These are phyloP conservation scores for Tricholaema leucomelas DNA, from an alignment of 2,113 vertebrate species.

Conservation along the genomic window DNA sequence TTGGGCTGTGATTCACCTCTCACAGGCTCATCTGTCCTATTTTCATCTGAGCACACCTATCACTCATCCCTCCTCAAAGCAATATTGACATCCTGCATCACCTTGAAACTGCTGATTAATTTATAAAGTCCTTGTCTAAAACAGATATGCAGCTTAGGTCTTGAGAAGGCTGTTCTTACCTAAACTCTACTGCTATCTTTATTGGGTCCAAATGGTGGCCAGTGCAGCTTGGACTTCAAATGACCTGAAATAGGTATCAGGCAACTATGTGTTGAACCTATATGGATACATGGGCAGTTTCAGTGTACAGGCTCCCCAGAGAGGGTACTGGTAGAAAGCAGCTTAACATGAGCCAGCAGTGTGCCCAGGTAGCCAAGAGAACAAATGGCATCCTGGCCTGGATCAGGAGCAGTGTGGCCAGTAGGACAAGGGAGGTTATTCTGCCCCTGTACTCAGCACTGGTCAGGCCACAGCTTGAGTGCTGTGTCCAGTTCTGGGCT, in stretches of 20 bases:
- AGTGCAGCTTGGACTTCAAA: background rate
- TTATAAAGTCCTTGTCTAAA: background rate
- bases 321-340: too few species aligned
- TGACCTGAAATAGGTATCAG: background rate
- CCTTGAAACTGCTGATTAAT: background rate
- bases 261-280: accelerated
- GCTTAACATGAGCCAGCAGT: too few species aligned
- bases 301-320: too few species aligned
- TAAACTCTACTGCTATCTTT: background rate
- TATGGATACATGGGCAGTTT: too few species aligned
- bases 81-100: too few species aligned
- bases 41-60: background rate
- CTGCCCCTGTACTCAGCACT: too few species aligned
- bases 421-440: too few species aligned
- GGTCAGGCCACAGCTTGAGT: too few species aligned
- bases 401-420: too few species aligned
- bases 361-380: too few species aligned
- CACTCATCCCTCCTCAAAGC: background rate
- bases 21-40: background rate
- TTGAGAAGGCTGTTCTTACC: background rate
- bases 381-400: too few species aligned
- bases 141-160: accelerated
- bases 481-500: too few species aligned
- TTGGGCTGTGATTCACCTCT: background rate
- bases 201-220: background rate